A percentile compares a stretch with the other conserved stretches of the same genome.
Evolutionary conservation across 1,140 invertebrate species (phyloP).

Genomic region (Calephelis virginiensis): DNA sequence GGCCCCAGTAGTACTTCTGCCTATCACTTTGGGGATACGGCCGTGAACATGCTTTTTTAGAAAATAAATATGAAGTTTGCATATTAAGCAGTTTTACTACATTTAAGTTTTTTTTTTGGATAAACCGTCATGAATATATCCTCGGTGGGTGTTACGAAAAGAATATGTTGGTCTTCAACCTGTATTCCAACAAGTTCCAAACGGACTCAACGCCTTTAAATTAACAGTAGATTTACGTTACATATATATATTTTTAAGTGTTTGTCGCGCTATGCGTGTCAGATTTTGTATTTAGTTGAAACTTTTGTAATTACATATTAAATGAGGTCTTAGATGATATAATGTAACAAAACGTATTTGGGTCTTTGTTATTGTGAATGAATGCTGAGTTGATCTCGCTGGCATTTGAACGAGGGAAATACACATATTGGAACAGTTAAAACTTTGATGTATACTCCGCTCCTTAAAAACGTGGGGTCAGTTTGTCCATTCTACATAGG

Average conservation of each 20-base stretch:
- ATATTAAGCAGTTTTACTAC: no score
- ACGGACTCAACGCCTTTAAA: conserved; percentile 40
- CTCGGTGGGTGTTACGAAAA: no score
- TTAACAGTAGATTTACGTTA: conserved; percentile 66
- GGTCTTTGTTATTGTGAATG: conserved; percentile 70
- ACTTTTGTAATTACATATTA: conserved; percentile 73
- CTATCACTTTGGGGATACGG: no score
- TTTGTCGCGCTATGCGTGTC: conserved; percentile 70
- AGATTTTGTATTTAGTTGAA: conserved; percentile 74
- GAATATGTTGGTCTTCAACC: no score
- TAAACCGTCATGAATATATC: no score
- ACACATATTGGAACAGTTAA: conserved; percentile 65
- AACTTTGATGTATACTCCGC: no score
- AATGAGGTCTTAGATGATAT: conserved; percentile 32
- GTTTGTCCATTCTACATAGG: no score
- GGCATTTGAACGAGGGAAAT: conserved; percentile 68
- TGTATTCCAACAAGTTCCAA: not conserved
- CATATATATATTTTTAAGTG: conserved; percentile 73
- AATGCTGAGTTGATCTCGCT: conserved; percentile 69
- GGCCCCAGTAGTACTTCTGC: no score
- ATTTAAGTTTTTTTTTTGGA: no score
- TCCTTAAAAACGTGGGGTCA: no score
- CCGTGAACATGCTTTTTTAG: no score
- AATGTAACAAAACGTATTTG: conserved; percentile 53
- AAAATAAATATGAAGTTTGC: no score